Conservation (phyloP, 2,888 invertebrate genomes). For the Drosophila pseudotakahashii region DNA sequence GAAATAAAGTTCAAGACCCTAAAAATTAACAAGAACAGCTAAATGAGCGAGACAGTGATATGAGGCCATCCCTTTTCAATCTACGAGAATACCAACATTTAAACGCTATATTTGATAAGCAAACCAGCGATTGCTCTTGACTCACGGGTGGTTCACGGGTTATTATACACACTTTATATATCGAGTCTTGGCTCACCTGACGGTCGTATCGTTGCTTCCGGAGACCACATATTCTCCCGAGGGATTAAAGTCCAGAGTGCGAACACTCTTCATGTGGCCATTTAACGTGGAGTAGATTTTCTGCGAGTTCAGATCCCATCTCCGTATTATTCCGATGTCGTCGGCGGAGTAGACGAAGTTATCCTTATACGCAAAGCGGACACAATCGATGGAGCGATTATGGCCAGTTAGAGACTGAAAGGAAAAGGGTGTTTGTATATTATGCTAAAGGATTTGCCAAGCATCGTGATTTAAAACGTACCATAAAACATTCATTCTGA, state of each 20-base stretch:
- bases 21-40: not conserved
- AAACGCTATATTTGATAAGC: not conserved
- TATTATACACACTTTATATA: not conserved
- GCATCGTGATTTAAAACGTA: slow-evolving; percentile 81
- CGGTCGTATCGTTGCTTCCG: slow-evolving; percentile 94
- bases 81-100: not conserved
- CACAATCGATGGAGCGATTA: slow-evolving; percentile 96
- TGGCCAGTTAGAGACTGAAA: slow-evolving; percentile 95
- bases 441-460: not conserved
- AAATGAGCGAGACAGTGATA: not conserved
- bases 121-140: not conserved
- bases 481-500: slow-evolving; percentile 97
- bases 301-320: slow-evolving; percentile 96
- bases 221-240: slow-evolving; percentile 97
- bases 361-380: slow-evolving; percentile 96
- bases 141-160: not conserved
- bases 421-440: not conserved
- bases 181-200: slow-evolving; percentile 76
- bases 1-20: not conserved
- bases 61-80: slow-evolving; percentile 9
- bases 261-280: slow-evolving; percentile 91
- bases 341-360: slow-evolving; percentile 98
- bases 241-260: slow-evolving; percentile 98
- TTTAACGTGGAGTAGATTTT: slow-evolving; percentile 83
- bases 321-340: slow-evolving; percentile 95